These are phyloP conservation scores for Pseudococcus viburni DNA, from an alignment of 2,888 invertebrate species.

Conservation along the genomic window DNA sequence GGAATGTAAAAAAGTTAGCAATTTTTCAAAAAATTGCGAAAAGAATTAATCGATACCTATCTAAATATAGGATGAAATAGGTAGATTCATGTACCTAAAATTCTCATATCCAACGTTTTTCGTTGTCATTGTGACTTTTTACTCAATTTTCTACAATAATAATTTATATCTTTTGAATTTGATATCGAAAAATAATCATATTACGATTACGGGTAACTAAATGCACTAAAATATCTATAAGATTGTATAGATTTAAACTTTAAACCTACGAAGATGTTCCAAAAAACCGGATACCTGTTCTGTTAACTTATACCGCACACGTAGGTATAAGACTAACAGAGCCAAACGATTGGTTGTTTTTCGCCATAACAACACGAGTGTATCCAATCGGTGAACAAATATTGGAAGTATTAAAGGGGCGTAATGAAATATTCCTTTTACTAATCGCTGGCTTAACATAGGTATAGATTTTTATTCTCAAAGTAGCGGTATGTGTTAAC, in stretches of 20 bases:
- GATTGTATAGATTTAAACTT: background rate
- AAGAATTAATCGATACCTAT: too few relatives aligned
- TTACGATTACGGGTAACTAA: too few relatives aligned
- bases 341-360: conserved; percentile 13
- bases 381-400: conserved; percentile 50
- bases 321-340: background rate
- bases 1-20: too few relatives aligned
- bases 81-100: too few relatives aligned
- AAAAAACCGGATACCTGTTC: conserved; percentile 34
- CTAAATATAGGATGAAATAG: too few relatives aligned
- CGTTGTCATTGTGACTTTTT: too few relatives aligned
- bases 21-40: too few relatives aligned
- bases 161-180: too few relatives aligned
- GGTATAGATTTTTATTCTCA: conserved; percentile 35
- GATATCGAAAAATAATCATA: too few relatives aligned
- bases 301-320: background rate
- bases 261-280: background rate
- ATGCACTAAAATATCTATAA: background rate
- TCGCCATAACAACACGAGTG: conserved; percentile 45
- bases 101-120: too few relatives aligned
- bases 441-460: conserved; percentile 10
- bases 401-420: conserved; percentile 43
- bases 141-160: too few relatives aligned
- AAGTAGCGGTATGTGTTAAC: background rate
- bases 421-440: conserved; percentile 28